Evolutionary conservation across 37 sponge, comb jelly and placozoan species (phyloP).

Genomic region (Crambe crambe): DNA sequence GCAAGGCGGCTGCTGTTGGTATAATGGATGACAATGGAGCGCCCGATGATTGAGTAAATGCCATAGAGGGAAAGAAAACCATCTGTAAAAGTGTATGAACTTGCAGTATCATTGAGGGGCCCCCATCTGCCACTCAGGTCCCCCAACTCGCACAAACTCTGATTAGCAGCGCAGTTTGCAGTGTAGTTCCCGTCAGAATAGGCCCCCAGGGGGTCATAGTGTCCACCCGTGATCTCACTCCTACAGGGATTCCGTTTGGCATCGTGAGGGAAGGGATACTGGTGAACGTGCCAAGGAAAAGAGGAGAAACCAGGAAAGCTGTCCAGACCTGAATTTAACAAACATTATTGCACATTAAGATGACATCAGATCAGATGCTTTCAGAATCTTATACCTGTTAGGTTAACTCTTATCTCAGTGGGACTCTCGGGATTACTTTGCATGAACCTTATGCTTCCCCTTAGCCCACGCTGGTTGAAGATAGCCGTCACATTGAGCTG

Average conservation of each 20-base stretch:
- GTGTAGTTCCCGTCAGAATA: neutral
- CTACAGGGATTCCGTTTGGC: slow-evolving; percentile 23
- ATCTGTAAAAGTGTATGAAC: neutral
- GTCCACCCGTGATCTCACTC: slow-evolving; percentile 19
- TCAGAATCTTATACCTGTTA: slow-evolving; percentile 34
- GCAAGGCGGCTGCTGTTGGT: slow-evolving; percentile 15
- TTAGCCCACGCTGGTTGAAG: slow-evolving; percentile 60
- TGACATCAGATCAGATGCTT: too few relatives aligned
- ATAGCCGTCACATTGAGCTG: slow-evolving; percentile 16
- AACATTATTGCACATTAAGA: too few relatives aligned
- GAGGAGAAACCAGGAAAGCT: neutral
- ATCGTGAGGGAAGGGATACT: slow-evolving; percentile 37
- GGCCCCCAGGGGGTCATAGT: slow-evolving; percentile 60
- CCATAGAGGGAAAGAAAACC: slow-evolving; percentile 40
- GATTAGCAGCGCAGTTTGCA: neutral
- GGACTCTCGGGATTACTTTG: slow-evolving; percentile 20
- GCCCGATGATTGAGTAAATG: slow-evolving; percentile 61
- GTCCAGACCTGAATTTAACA: slow-evolving; percentile 14
- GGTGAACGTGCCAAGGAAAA: slow-evolving; percentile 62
- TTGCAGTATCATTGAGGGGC: neutral
- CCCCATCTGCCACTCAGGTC: slow-evolving; percentile 78
- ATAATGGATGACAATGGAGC: slow-evolving; percentile 61
- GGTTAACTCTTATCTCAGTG: slow-evolving; percentile 36
- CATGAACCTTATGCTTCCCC: slow-evolving; percentile 50
- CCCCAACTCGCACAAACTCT: slow-evolving; percentile 56